Evolutionary conservation across 2,113 vertebrate genomes (phyloP).

Genomic region (Sinocyclocheilus anophthalmus): DNA sequence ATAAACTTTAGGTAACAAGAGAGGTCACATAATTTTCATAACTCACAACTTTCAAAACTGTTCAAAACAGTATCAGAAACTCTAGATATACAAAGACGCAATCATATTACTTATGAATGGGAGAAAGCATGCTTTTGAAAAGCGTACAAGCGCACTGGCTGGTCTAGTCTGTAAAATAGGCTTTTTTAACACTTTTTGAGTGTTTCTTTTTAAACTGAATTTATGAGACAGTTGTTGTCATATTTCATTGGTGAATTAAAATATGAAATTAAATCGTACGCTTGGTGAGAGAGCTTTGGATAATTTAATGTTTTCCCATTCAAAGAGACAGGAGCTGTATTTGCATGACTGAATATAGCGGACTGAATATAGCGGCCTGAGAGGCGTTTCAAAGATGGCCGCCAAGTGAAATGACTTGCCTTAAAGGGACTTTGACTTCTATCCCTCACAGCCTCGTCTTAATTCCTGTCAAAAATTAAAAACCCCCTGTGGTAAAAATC

Average conservation of each 20-base stretch:
- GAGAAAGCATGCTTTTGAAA: background rate
- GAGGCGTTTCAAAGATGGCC: background rate
- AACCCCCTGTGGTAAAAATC: no score
- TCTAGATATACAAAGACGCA: background rate
- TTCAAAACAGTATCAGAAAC: background rate
- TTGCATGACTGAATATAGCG: background rate
- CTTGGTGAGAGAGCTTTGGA: background rate
- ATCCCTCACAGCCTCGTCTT: background rate
- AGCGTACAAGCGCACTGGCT: background rate
- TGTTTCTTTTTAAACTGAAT: background rate
- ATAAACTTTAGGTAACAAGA: background rate
- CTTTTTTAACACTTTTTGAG: background rate
- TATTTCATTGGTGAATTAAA: background rate
- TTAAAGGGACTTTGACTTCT: background rate
- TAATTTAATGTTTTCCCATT: background rate
- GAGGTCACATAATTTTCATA: background rate
- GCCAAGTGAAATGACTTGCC: background rate
- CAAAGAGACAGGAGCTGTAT: background rate
- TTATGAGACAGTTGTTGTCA: conserved; percentile 3
- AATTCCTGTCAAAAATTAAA: background rate
- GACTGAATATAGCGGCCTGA: background rate
- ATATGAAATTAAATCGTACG: background rate
- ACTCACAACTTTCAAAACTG: background rate
- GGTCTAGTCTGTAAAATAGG: background rate
- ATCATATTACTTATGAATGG: background rate